Conservation (phyloP, 1,140 invertebrate genomes). For the Nasonia vitripennis region DNA sequence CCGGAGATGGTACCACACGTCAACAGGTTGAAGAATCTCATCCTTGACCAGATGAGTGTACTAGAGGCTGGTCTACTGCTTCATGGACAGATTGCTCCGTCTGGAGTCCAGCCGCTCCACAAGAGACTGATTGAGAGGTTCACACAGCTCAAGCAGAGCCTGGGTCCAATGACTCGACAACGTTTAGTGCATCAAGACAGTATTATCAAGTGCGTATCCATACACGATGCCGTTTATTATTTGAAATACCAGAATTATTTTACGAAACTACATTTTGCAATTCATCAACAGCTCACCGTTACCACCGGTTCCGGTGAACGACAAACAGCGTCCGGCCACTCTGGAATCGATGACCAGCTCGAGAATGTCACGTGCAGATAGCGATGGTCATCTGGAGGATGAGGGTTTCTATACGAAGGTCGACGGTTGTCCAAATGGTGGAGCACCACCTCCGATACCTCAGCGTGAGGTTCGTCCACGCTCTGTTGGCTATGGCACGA, state of each 20-base stretch:
- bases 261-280: background rate
- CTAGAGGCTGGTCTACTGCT: conserved; percentile 87
- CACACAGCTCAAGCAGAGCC: conserved; percentile 83
- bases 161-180: conserved; percentile 81
- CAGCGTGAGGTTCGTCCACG: conserved; percentile 76
- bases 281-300: conserved; percentile 78
- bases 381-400: conserved; percentile 66
- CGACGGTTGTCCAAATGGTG: conserved; percentile 64
- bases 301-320: conserved; percentile 80
- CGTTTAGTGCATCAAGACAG: conserved; percentile 79
- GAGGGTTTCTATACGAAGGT: conserved; percentile 71
- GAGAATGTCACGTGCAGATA: conserved; percentile 66
- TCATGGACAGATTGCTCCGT: conserved; percentile 88
- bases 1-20: conserved; percentile 86
- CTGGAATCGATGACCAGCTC: conserved; percentile 64
- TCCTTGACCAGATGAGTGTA: conserved; percentile 86
- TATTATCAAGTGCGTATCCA: conserved; percentile 82
- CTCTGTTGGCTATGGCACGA: conserved; percentile 76
- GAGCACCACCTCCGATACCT: conserved; percentile 76
- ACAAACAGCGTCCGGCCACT: conserved; percentile 72
- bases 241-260: too few relatives aligned
- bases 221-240: background rate
- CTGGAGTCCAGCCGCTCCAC: conserved; percentile 90
- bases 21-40: conserved; percentile 83
- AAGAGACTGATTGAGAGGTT: conserved; percentile 91